Base-by-base conservation (phyloP, 92 coral and sea anemone genomes). In the Epizoanthus illoricatus region DNA sequence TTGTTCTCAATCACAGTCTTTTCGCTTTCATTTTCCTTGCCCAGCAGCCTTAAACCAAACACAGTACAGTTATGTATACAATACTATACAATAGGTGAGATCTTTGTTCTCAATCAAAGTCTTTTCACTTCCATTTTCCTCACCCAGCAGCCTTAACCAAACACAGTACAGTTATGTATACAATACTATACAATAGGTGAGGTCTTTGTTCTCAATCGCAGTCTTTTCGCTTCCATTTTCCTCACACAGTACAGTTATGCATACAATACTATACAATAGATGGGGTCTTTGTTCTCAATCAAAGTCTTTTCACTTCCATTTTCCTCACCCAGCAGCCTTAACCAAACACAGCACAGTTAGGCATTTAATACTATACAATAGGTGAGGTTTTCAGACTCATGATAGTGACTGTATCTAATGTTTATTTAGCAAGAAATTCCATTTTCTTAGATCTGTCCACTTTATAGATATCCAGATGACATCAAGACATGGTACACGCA, bases 301-400 rank as follows among this genome's bases (percentile, higher is more conserved):
- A 78, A 1, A 11, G 82, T 63, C 23, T 62, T 19, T 62, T 63
- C 71, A 41, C 24, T 18, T 12, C 45, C 71, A 4, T 78, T 66
- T 41, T 42, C 82, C 24, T 78, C 82, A 11, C 42, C 70, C 54
- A 66, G 71, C 49, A 58, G 16, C 82, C 82, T 76, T 71, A 45
- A n/a, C 18, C 19, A 43, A 0, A 71, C 5, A 42, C 59, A 71
- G 6, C 12, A 45, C 5, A 43, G 55, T 49, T 42, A 42, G 3
- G 47, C 5, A 42, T 42, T 3, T 5, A 42, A 42, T 49, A 49
- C 1, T 49, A 2, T 49, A 2, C 7, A 4, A 49, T 6, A 7
- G n/a, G n/a, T n/a, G n/a, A n/a, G n/a, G n/a, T n/a, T n/a, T n/a
- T n/a, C n/a, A n/a, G n/a, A 28, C 36, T 28, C 33, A 28, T 28